Evolutionary conservation across 2,888 invertebrate genomes (phyloP), one percentile per base, ranked within the genome.

Genomic region (Epirrhoe tristata): DNA sequence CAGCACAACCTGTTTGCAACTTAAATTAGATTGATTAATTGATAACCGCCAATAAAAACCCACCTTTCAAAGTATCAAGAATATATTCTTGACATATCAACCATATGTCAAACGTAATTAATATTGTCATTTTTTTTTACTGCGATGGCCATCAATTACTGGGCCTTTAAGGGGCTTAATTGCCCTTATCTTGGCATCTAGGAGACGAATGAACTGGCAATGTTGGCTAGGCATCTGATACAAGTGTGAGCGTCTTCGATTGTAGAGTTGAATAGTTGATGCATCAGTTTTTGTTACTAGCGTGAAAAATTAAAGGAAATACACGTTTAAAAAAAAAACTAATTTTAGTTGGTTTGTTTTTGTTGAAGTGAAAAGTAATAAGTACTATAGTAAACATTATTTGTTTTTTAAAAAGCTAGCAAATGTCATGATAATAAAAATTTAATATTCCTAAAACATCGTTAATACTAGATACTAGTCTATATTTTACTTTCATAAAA

Each of bases 131-230:
- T 67, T 75, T 79, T n/a, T 76, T 72, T 73, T 73, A 32, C 16
- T 76, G 65, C 79, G 76, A 66, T 78, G 78, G 65, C 75, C 80
- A 84, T 86, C 84, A 85, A 87, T 88, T 86, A 85, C 71, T 46
- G 74, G 71, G 68, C 80, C 82, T 80, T 83, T 81, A 81, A 83
- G 75, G 79, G 71, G 69, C 80, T 86, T 89, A 89, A 89, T 89
- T 89, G 81, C 83, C 74, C 74, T 85, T 88, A 89, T 89, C 87
- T 79, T 82, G 77, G 71, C 76, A 87, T 87, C 87, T 85, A 70
- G 63, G 63, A 78, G 78, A 79, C 77, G 80, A 81, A 85, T 80
- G 67, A 69, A 75, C 77, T 72, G 64, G 78, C 74, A 71, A 67
- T 65, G 70, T 58, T 66, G 39, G 50, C 31, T n/a, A 39, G 31